Base-by-base conservation (phyloP, 2,888 invertebrate species). In the Drosophila kuntzei region DNA sequence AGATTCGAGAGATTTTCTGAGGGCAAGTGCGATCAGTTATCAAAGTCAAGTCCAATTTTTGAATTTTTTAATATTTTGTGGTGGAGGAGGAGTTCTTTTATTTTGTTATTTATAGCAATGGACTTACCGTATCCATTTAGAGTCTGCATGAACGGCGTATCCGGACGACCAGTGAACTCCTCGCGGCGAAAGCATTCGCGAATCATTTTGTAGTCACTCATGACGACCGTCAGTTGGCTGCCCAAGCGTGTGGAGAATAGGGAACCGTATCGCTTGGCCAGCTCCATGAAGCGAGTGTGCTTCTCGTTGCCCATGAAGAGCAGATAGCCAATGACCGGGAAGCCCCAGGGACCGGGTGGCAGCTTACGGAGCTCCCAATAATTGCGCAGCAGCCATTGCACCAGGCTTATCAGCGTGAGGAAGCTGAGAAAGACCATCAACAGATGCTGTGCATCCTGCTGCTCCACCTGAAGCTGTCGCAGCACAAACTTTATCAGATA, bases 331-430 rank as follows among this genome's bases (percentile, higher is more conserved):
- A 97, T 93, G 55, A 97, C 93, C 18, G 98, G 98, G 4, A 96
- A 93, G 2, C 97, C 97, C 96, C 96, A 96, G 3, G 98, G 98
- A 3, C 98, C 98, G 0, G 98, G 98, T 0, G 98, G 98, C 79
- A 97, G 93, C 76, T 93, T 89, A 47, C 89, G 87, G n/a, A 91
- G 68, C 70, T 92, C 80, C 74, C 90, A 71, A 89, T 91, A 89
- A 78, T 90, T 57, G 60, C 91, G 87, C 32, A 92, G 49, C 57
- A 92, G 82, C 91, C 91, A 91, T 75, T 92, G 92, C 58, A 92
- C 41, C 83, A 90, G 90, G 80, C 91, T 91, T 87, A 92, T 84
- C 50, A 90, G 37, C 47, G 85, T 71, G 49, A 92, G 82, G 27
- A 90, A 83, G 54, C 85, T 85, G 43, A 91, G 75, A 71, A 92